Conservation (phyloP, 2,797 vertebrate species). For the Arctocebus calabarensis region DNA sequence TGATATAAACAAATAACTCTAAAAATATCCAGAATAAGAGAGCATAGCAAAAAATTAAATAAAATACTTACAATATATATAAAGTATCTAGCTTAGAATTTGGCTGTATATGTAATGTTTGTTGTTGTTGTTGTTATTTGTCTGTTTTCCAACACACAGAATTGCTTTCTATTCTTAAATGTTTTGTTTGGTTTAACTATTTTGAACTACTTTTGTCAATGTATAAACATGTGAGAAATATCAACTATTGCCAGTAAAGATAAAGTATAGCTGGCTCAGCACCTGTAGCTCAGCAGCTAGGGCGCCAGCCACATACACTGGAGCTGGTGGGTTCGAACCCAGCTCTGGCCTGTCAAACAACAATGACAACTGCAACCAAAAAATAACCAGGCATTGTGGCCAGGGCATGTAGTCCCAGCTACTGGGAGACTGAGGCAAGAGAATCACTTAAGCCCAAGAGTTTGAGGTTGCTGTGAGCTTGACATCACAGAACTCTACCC, state of each 20-base stretch:
- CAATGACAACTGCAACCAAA: too few species aligned
- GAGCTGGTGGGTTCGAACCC: too few species aligned
- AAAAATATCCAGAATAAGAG: conserved; percentile 61
- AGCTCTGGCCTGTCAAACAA: too few species aligned
- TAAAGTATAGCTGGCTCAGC: not conserved
- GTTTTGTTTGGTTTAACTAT: conserved; percentile 41
- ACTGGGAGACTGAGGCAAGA: too few species aligned
- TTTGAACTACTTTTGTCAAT: conserved; percentile 49
- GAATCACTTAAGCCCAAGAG: too few species aligned
- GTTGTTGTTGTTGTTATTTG: not conserved
- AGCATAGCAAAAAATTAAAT: conserved; percentile 72
- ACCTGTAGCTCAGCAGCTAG: too few species aligned
- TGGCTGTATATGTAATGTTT: conserved; percentile 43
- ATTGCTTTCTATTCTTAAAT: conserved; percentile 62
- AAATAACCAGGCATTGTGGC: too few species aligned
- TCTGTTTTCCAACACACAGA: not conserved
- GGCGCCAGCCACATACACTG: too few species aligned
- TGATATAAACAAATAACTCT: conserved; percentile 76
- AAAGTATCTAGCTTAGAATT: conserved; percentile 30
- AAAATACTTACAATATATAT: conserved; percentile 64
- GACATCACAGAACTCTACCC: too few species aligned
- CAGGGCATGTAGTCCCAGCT: too few species aligned
- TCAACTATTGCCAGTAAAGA: conserved; percentile 59
- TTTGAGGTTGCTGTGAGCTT: too few species aligned
- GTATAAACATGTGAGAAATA: conserved; percentile 7